A percentile compares a stretch with the other conserved stretches of the same genome.
phyloP scores from a whole-genome alignment of 1,140 invertebrate genomes.

The Ips typographus region DNA sequence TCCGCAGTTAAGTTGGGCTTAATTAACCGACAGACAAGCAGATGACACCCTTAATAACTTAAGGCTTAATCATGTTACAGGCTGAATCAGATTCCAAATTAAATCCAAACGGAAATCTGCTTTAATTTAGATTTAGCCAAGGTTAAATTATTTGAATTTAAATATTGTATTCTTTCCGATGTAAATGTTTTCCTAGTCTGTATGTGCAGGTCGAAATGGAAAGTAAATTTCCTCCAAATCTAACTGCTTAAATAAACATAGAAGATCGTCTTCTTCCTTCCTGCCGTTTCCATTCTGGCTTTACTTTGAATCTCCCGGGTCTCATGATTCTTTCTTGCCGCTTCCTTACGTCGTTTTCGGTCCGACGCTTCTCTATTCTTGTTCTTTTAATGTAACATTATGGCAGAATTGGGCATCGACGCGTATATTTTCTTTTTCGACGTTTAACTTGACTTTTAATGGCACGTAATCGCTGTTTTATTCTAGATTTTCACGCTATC shows the following conservation, averaged over 20 bases:
- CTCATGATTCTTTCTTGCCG: constrained; percentile 48
- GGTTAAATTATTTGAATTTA: too few species aligned
- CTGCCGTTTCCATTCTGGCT: constrained; percentile 15
- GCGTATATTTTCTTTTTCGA: constrained; percentile 15
- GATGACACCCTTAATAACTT: constrained; percentile 37
- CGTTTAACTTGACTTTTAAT: background rate
- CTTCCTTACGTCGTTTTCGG: constrained; percentile 43
- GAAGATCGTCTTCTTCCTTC: constrained; percentile 9
- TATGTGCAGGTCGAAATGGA: constrained; percentile 8
- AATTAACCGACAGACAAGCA: constrained; percentile 33
- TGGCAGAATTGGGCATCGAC: constrained; percentile 22
- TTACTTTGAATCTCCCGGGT: constrained; percentile 42
- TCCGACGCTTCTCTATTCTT: constrained; percentile 43
- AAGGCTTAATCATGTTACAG: constrained; percentile 33
- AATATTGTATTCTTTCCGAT: too few species aligned
- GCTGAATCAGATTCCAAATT: constrained; percentile 5
- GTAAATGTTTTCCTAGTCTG: background rate
- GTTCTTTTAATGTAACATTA: constrained; percentile 48
- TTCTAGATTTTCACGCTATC: too few species aligned
- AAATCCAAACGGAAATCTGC: background rate
- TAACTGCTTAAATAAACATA: constrained; percentile 31
- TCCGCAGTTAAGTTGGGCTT: constrained; percentile 28
- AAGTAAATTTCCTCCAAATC: constrained; percentile 24
- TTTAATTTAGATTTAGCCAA: background rate
- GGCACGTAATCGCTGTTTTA: background rate